phyloP scores from a whole-genome alignment of 2,113 vertebrate genomes.

The Anser brachyrhynchus region DNA sequence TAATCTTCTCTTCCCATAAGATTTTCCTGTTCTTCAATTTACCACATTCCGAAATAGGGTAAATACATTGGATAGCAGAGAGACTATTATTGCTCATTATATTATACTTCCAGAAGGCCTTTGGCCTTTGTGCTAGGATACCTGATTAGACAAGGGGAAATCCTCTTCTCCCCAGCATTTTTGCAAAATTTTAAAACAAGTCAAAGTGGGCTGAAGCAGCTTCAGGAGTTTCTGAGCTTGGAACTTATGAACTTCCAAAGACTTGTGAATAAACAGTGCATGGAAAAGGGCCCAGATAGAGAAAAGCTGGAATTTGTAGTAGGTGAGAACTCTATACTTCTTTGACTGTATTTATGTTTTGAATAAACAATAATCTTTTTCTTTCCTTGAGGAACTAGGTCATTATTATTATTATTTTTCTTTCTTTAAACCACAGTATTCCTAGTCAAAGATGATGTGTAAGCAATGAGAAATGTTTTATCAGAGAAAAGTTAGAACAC shows the following conservation, averaged over 20 bases:
- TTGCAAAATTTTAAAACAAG: not conserved
- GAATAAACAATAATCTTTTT: not conserved
- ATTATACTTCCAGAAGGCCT: not conserved
- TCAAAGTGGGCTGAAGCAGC: not conserved
- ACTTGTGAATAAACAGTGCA: not conserved
- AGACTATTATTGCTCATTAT: accelerated
- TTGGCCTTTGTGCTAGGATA: not conserved
- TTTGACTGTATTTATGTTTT: not conserved
- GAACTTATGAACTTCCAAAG: not conserved
- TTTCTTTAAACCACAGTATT: not conserved
- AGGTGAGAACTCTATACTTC: not conserved
- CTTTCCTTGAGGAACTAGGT: not conserved
- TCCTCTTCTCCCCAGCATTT: not conserved
- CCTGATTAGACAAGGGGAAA: not conserved
- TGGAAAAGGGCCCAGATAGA: not conserved
- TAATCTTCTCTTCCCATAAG: not conserved
- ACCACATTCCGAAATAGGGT: not conserved
- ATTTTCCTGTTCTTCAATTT: not conserved
- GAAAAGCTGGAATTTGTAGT: not conserved
- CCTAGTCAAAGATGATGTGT: not conserved
- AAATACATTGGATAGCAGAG: not conserved
- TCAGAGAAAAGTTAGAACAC: not conserved
- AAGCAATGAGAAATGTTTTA: not conserved
- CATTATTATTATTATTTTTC: not conserved
- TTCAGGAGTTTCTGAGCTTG: not conserved